Evolutionary conservation across 1,140 invertebrate species (phyloP).

Genomic region (Onthophagus taurus): DNA sequence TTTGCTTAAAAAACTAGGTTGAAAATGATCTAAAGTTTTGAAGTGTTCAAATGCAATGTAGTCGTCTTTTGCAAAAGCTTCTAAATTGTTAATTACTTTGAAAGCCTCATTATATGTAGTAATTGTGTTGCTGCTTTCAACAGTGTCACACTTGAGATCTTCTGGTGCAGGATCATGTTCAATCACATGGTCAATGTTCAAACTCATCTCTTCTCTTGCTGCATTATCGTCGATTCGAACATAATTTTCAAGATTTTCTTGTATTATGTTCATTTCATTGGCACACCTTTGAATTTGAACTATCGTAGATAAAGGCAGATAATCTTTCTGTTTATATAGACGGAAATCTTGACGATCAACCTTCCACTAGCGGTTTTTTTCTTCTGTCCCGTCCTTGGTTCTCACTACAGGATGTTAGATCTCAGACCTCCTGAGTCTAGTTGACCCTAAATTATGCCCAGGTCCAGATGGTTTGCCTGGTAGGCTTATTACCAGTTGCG

Average conservation of each 20-base stretch:
- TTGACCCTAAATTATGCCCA: too few relatives aligned
- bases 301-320: constrained; percentile 13
- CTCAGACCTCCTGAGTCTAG: too few relatives aligned
- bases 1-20: constrained; percentile 8
- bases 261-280: constrained; percentile 2
- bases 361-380: too few relatives aligned
- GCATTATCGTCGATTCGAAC: too few relatives aligned
- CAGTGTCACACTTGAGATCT: neutral
- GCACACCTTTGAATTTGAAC: neutral
- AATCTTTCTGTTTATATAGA: too few relatives aligned
- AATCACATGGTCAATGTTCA: constrained; percentile 7
- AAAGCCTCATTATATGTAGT: constrained; percentile 12
- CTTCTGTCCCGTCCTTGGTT: too few relatives aligned
- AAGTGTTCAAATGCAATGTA: constrained; percentile 13
- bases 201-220: constrained; percentile 15
- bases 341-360: too few relatives aligned
- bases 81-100: too few relatives aligned
- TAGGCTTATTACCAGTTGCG: too few relatives aligned
- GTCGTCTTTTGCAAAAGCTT: constrained; percentile 9
- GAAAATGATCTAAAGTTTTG: constrained; percentile 12
- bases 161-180: neutral
- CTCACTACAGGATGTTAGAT: too few relatives aligned
- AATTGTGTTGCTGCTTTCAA: constrained; percentile 9
- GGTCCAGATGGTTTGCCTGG: too few relatives aligned
- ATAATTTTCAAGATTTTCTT: neutral